Conservation (phyloP, 1,140 invertebrate species). For the Pachyrhynchus sulphureomaculatus region DNA sequence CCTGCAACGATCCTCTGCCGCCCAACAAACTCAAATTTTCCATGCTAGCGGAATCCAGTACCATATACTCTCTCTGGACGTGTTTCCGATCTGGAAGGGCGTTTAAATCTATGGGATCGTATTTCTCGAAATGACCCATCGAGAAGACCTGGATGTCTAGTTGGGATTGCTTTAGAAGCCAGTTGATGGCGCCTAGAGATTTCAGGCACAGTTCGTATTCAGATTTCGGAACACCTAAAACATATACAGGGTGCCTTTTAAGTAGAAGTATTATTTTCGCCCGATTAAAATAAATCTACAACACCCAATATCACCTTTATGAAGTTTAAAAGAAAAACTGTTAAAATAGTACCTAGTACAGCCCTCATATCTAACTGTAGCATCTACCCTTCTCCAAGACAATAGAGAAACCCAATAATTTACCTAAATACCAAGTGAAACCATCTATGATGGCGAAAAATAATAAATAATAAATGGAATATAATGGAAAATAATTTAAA, state of each 20-base stretch:
- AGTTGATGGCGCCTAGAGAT: constrained; percentile 80
- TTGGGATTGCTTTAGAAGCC: constrained; percentile 80
- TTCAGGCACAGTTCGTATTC: constrained; percentile 74
- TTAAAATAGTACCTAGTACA: too few species aligned
- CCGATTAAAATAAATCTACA: too few species aligned
- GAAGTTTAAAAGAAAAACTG: too few species aligned
- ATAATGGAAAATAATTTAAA: too few species aligned
- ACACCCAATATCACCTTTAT: too few species aligned
- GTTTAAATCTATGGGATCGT: constrained; percentile 71
- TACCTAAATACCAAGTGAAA: too few species aligned
- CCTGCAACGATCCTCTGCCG: constrained; percentile 77
- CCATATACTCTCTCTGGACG: constrained; percentile 59
- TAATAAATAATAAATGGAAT: too few species aligned
- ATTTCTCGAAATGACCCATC: constrained; percentile 81
- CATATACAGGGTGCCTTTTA: neutral
- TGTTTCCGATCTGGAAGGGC: constrained; percentile 39
- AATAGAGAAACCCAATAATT: too few species aligned
- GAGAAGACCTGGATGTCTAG: constrained; percentile 89
- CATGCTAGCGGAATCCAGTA: constrained; percentile 89
- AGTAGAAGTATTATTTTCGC: too few species aligned
- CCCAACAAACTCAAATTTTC: constrained; percentile 86
- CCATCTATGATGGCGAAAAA: too few species aligned
- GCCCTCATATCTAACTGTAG: too few species aligned
- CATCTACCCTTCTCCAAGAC: too few species aligned
- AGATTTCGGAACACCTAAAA: constrained; percentile 62